These are phyloP conservation scores for Rhagium mordax DNA, from an alignment of 2,888 invertebrate genomes.

Conservation along the genomic window DNA sequence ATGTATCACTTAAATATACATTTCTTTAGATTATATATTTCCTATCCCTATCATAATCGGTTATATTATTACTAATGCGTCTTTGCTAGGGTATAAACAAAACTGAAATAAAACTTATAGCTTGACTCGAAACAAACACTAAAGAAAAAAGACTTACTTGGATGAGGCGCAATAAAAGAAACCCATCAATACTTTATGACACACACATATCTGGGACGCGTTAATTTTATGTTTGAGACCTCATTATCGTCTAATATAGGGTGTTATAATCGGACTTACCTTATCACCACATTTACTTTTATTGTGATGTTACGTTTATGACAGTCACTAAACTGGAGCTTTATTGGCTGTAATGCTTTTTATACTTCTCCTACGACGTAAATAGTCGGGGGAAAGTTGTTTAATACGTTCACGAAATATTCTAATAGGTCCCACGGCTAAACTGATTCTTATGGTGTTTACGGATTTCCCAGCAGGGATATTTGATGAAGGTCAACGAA, in stretches of 20 bases:
- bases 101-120: too few relatives aligned
- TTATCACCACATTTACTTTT: constrained; percentile 24
- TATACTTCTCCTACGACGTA: neutral
- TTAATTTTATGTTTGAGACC: constrained; percentile 22
- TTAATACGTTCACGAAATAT: too few relatives aligned
- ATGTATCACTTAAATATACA: too few relatives aligned
- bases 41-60: too few relatives aligned
- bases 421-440: neutral
- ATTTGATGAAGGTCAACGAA: neutral
- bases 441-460: too few relatives aligned
- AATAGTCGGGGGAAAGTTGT: neutral
- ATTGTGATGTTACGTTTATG: constrained; percentile 18
- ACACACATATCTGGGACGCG: constrained; percentile 12
- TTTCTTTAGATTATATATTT: too few relatives aligned
- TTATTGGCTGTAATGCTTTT: constrained; percentile 1
- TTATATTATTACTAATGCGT: too few relatives aligned
- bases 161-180: neutral
- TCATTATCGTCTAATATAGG: constrained; percentile 23
- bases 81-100: too few relatives aligned
- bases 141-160: neutral
- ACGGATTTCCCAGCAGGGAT: too few relatives aligned
- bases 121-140: too few relatives aligned
- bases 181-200: neutral
- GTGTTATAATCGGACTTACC: constrained; percentile 28
- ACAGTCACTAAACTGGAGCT: constrained; percentile 6